Evolutionary conservation across 2,888 invertebrate species (phyloP).

Genomic region (Ceriagrion tenellum): DNA sequence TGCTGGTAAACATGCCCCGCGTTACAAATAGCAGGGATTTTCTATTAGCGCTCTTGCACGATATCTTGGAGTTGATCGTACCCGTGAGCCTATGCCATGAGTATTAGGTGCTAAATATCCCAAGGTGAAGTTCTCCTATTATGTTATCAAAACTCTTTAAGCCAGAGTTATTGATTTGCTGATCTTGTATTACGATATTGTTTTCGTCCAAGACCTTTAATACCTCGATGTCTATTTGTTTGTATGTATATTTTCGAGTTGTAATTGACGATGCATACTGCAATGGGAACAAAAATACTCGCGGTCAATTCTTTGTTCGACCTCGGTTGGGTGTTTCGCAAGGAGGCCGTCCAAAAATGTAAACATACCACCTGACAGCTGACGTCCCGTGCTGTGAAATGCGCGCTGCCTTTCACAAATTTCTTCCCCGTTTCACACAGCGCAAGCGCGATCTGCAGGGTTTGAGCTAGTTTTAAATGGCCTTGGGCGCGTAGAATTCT

Average conservation of each 20-base stretch:
- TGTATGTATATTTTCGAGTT: background rate
- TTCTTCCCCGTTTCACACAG: constrained; percentile 31
- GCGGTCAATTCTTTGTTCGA: background rate
- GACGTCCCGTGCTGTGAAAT: constrained; percentile 40
- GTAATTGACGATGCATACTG: background rate
- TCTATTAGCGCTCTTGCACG: background rate
- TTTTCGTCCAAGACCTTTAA: background rate
- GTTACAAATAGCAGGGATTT: background rate
- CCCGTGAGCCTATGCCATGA: too few relatives aligned
- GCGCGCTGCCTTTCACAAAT: constrained; percentile 48
- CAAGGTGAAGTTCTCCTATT: background rate
- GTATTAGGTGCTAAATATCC: background rate
- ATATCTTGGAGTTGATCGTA: too few relatives aligned
- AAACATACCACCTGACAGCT: constrained; percentile 63
- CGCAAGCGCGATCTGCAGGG: constrained; percentile 8
- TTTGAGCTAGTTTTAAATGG: constrained; percentile 27
- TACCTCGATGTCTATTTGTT: background rate
- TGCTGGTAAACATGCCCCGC: background rate
- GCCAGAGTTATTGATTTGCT: background rate
- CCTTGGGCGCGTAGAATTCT: constrained; percentile 19
- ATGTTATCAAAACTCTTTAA: background rate
- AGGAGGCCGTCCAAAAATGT: constrained; percentile 41
- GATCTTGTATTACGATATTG: background rate
- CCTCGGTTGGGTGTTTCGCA: background rate
- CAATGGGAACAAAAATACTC: background rate